A percentile compares a stretch with the other conserved stretches of the same genome.
phyloP scores from a whole-genome alignment of 2,888 invertebrate genomes.

The Synergus japonicus region DNA sequence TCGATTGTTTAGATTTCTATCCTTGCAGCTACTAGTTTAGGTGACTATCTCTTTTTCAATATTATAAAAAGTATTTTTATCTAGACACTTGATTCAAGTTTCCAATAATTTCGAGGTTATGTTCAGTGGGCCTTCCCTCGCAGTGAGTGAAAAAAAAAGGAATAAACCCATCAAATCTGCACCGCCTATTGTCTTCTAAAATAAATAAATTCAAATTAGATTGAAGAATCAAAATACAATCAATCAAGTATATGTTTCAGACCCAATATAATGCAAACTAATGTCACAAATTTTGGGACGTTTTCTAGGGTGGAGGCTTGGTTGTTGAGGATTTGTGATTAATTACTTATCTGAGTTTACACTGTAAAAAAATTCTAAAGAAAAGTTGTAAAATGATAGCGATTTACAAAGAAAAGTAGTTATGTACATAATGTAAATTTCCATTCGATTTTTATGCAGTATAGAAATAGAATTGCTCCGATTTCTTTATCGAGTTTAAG shows the following conservation, averaged over 20 bases:
- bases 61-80: not conserved
- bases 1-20: conserved; percentile 53
- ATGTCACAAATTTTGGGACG: not conserved
- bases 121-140: not conserved
- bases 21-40: conserved; percentile 57
- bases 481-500: not conserved
- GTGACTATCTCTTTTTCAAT: conserved; percentile 44
- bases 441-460: too few relatives aligned
- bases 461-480: not conserved
- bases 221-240: not conserved
- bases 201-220: not conserved
- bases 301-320: not conserved
- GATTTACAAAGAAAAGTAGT: too few relatives aligned
- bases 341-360: not conserved
- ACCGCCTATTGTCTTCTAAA: not conserved
- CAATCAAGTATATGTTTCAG: not conserved
- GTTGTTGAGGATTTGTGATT: not conserved
- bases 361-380: too few relatives aligned
- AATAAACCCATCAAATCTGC: not conserved
- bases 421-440: too few relatives aligned
- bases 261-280: not conserved
- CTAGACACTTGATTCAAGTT: not conserved
- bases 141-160: not conserved
- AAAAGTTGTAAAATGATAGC: too few relatives aligned
- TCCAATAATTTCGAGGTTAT: not conserved